Percentiles rank a stretch among this genome's conserved stretches.
Evolutionary conservation across 2,797 vertebrate species (phyloP).

Genomic region (Muraenolepis orangiensis): DNA sequence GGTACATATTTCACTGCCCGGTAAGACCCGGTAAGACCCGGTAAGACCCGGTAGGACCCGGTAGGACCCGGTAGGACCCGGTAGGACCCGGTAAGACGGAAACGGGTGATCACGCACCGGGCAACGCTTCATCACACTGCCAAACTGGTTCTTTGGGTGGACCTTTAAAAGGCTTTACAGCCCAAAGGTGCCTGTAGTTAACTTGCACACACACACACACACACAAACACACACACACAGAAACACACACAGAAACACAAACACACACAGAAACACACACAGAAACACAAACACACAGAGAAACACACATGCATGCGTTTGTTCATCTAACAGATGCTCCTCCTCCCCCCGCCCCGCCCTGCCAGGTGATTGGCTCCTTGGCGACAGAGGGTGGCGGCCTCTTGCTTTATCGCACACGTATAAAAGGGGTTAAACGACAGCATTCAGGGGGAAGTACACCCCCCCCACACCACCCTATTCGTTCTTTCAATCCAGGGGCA

Average conservation of each 20-base stretch:
- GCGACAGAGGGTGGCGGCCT: conserved; percentile 62
- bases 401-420: conserved; percentile 70
- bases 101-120: conserved; percentile 53
- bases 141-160: conserved; percentile 40
- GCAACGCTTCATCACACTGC: conserved; percentile 51
- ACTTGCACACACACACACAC: conserved; percentile 16
- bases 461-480: conserved; percentile 63
- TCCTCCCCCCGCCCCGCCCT: conserved; percentile 54
- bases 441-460: conserved; percentile 70
- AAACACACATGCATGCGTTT: conserved; percentile 23
- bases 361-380: conserved; percentile 63
- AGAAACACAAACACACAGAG: background rate
- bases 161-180: conserved; percentile 42
- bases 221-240: background rate
- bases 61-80: conserved; percentile 51
- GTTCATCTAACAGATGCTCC: conserved; percentile 71
- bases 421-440: conserved; percentile 68
- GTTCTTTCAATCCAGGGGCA: conserved; percentile 65
- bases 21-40: conserved; percentile 52
- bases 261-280: background rate
- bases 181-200: conserved; percentile 22
- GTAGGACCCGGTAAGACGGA: conserved; percentile 53
- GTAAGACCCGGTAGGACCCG: conserved; percentile 52
- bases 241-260: background rate
- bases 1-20: conserved; percentile 45